Conservation (phyloP, 1,140 invertebrate species). For the Hetaerina americana region DNA sequence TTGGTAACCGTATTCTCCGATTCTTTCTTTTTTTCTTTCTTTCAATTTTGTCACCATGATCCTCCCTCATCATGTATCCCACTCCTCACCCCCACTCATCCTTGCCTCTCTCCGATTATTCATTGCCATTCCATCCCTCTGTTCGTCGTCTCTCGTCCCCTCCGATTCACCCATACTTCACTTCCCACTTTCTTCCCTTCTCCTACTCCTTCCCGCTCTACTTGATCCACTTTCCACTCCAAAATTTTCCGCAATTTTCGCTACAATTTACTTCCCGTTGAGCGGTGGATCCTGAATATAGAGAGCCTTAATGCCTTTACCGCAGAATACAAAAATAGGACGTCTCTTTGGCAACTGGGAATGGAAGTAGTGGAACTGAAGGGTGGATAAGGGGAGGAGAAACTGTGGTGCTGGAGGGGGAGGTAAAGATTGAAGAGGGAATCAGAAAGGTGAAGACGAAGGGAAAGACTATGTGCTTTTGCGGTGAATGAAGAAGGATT, state of each 20-base stretch:
- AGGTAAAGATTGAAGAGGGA: no score
- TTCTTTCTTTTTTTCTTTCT: background rate
- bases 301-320: background rate
- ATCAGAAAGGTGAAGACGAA: no score
- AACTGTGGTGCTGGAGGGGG: no score
- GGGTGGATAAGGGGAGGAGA: background rate
- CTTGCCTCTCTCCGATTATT: background rate
- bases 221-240: background rate
- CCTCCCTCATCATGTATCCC: background rate
- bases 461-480: no score
- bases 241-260: background rate
- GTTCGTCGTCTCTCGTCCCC: background rate
- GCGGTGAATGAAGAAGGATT: no score
- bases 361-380: no score
- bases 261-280: background rate
- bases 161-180: no score
- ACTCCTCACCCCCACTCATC: background rate
- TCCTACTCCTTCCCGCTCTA: background rate
- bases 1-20: no score
- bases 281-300: background rate
- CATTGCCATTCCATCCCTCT: background rate
- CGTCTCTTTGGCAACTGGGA: no score
- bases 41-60: background rate
- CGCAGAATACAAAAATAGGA: no score
- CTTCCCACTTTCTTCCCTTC: background rate